Evolutionary conservation across 2,888 invertebrate species (phyloP), one percentile per base, ranked within the genome.

Genomic region (Venusia cambrica): DNA sequence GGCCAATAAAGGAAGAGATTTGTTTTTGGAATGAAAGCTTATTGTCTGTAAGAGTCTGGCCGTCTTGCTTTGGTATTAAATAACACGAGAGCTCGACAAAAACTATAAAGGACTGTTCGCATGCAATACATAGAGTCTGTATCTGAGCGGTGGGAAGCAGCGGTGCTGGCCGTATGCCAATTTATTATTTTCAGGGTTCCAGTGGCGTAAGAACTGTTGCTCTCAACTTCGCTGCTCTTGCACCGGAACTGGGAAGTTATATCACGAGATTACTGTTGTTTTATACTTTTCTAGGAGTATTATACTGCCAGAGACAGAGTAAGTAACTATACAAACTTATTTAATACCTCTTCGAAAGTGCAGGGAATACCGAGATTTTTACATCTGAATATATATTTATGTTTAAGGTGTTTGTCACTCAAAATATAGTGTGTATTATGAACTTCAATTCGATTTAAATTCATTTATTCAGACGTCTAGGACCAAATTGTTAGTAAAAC

Each of bases 141-240:
- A 59, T 61, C 58, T 54, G 42, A 48, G 45, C 51, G 58, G 51
- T 50, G 46, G 55, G 54, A 54, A 39, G 46, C 40, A 48, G 54
- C 35, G 27, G 38, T 44, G 40, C 54, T 81, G 84, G 84, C 75
- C 15, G 33, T 26, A 10, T 5, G 72, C 84, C 81, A 83, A 69
- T 63, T 64, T 66, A 66, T 63, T 66, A 43, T 42, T 72, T 72
- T 67, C 68, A 70, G 40, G 58, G 54, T 55, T 50, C 57, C 58
- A 50, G 43, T 47, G 50, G 48, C 49, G 25, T 31, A 33, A 22
- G 45, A 54, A 61, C 63, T 62, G 62, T 62, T 62, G 62, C 62
- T 51, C 50, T 50, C 30, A 39, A 50, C 36, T 27, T 54, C 32
- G 39, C 53, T 57, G 53, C 48, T 49, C 51, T 35, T 25, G 30